Evolutionary conservation across 2,113 vertebrate species (phyloP), one percentile per base, ranked within the genome.

Genomic region (Danio rerio): DNA sequence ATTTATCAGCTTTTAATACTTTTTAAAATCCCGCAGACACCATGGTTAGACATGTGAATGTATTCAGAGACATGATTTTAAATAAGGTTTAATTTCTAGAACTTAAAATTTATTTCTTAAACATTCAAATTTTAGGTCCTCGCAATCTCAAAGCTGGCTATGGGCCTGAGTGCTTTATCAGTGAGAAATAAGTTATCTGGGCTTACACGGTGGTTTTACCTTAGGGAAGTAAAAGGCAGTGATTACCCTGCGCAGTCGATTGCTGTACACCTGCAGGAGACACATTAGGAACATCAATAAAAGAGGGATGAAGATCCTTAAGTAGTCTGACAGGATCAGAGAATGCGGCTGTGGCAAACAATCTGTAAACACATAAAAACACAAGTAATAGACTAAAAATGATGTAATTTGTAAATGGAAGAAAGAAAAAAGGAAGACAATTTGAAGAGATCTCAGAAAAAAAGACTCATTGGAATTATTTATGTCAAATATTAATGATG

Each of bases 191-290:
- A 61, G 63, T 61, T 82, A 31, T 20, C 42, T 68, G n/a, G 31
- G 56, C 13, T 59, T 5, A 59, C 4, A 9, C 15, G 20, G 31
- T 40, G 9, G n/a, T 21, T 78, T 65, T 82, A 97, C 97, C 95
- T 96, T 91, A 40, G 96, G 96, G 85, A 95, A 93, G 87, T 89
- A 97, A 91, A 94, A 96, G 62, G 96, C 87, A 0, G 94, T 88
- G 0, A 97, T 95, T 91, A 88, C 92, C 0, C 94, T 92, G 4
- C 94, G 92, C 76, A 97, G 91, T 5, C 97, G 93, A 88, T 94
- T 94, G 4, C 83, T 88, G 66, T 96, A 97, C 13, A 94, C 94
- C 84, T 97, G 96, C 1, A 89, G 42, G 50, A 94, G 83, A 90
- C 94, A 96, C 81, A 95, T 89, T 3, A 95, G 70, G 7, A 49